Evolutionary conservation across 2,797 vertebrate species (phyloP).

Genomic region (Harpagifer antarcticus): DNA sequence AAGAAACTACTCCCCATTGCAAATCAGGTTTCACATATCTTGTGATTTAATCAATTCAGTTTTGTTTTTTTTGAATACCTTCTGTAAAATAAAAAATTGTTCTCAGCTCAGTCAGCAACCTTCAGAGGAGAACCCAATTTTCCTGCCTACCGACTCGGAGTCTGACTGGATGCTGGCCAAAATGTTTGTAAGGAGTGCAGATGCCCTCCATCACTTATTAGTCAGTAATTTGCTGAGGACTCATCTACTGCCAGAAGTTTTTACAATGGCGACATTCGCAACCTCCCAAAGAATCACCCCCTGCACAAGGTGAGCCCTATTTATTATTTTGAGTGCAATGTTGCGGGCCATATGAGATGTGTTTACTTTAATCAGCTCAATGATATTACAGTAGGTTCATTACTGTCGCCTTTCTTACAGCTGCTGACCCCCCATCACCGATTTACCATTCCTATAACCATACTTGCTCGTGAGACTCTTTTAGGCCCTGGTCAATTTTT

Average conservation of each 20-base stretch:
- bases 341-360: not conserved
- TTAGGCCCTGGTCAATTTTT: not conserved
- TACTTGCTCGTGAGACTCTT: not conserved
- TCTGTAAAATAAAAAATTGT: not conserved
- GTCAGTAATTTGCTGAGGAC: constrained; percentile 69
- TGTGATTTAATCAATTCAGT: no score
- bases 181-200: constrained; percentile 74
- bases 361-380: not conserved
- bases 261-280: constrained; percentile 70
- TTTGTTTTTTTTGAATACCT: not conserved
- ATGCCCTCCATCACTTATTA: constrained; percentile 56
- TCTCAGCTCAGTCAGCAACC: constrained; percentile 75
- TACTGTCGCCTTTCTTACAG: not conserved
- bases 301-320: constrained; percentile 74
- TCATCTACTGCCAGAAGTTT: constrained; percentile 79
- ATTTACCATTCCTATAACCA: constrained; percentile 48
- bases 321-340: not conserved
- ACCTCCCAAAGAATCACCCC: constrained; percentile 77
- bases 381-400: not conserved
- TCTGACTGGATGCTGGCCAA: constrained; percentile 83
- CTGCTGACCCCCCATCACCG: constrained; percentile 58
- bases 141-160: constrained; percentile 75
- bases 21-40: constrained; percentile 46
- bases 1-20: constrained; percentile 51
- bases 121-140: constrained; percentile 73